Evolutionary conservation across 2,113 vertebrate species (phyloP), one percentile per base, ranked within the genome.

Genomic region (Hemibagrus wyckioides): DNA sequence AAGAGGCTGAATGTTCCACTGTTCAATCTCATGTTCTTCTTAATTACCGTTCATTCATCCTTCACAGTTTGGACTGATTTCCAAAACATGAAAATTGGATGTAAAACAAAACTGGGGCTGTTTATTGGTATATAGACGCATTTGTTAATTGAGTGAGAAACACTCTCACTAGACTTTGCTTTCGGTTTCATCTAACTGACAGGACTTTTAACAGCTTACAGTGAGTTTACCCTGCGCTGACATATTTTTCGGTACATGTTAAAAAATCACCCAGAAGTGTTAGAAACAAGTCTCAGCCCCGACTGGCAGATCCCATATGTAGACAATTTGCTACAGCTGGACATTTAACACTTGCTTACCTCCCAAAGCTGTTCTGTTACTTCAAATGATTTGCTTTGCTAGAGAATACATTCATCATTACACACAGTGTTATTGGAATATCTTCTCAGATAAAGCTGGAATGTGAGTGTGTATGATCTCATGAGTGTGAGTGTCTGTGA

Each of bases 151-250:
- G 84, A 90, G 86, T 90, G 89, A 88, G 86, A 88, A 90, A 86
- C 41, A 30, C 52, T 79, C 50, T 57, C 48, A 30, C 67, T 65
- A 73, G n/a, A 85, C 79, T 83, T 85, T 80, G 30, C 86, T 73
- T 30, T 71, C n/a, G 48, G 73, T 59, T 85, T 83, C 75, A 28
- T 75, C 73, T 73, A 85, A 30, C 82, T 67, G 52, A 82, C 57
- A 85, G 39, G 59, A 57, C 30, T 86, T 76, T 83, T 88, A 88
- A 88, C 89, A 91, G 92, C 92, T 94, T 91, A 89, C 84, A 81
- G 39, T 63, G 5, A 59, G 87, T 89, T 86, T 88, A 84, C 65
- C 84, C 83, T 85, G 89, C 86, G 90, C 65, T 92, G 92, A 91
- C 88, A 92, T 92, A 84, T 90, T 92, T 81, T 87, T 89, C 50